Conservation (phyloP, 2,797 vertebrate genomes). For the Sebastes taczanowskii region DNA sequence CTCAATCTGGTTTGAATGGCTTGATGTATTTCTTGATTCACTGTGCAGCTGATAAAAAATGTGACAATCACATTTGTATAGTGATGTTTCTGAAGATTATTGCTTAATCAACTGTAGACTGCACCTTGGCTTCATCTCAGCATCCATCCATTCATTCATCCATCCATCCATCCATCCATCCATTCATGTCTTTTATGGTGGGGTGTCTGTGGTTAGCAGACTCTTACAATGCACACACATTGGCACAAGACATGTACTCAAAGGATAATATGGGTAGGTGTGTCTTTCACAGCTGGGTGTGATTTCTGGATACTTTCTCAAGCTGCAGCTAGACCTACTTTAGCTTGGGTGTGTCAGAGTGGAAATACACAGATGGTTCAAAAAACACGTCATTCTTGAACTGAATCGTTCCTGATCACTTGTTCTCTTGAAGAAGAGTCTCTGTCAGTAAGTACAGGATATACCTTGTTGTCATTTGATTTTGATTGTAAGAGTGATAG, state of each 20-base stretch:
- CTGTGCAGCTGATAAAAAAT: neutral
- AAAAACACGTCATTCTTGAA: neutral
- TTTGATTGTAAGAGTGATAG: neutral
- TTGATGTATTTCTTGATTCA: neutral
- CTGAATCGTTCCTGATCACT: neutral
- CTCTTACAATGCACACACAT: neutral
- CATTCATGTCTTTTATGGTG: neutral
- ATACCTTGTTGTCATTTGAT: neutral
- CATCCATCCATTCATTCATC: neutral
- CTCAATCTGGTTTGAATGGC: neutral
- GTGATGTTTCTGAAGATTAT: neutral
- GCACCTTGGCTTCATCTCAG: neutral
- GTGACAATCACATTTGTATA: neutral
- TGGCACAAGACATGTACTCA: neutral
- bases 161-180: neutral
- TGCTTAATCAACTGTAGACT: neutral
- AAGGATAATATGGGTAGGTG: neutral
- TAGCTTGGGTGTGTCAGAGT: constrained; percentile 15
- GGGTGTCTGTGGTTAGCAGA: neutral
- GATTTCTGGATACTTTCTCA: neutral
- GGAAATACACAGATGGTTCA: neutral
- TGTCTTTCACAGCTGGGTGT: constrained; percentile 10
- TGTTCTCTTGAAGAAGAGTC: neutral
- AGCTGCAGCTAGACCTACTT: neutral
- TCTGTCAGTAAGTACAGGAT: constrained; percentile 24